A percentile compares a stretch with the other conserved stretches of the same genome.
Evolutionary conservation across 2,888 invertebrate species (phyloP).

Genomic region (Trichogramma dendrolimi): DNA sequence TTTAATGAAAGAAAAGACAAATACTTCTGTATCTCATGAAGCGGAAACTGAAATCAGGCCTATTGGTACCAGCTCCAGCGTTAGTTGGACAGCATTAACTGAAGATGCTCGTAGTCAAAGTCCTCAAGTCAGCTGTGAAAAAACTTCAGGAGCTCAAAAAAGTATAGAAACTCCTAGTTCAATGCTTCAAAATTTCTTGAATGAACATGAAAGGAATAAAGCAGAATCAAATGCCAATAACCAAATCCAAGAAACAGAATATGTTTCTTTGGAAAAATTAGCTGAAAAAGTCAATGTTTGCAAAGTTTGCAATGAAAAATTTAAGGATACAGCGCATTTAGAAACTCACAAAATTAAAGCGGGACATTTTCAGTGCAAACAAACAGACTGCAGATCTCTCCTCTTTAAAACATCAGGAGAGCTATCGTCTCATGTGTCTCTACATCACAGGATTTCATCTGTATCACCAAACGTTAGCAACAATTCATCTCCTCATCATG

Average conservation of each 20-base stretch:
- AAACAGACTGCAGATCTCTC: slow-evolving; percentile 46
- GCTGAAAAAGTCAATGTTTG: slow-evolving; percentile 60
- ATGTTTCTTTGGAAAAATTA: slow-evolving; percentile 62
- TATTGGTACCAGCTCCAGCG: slow-evolving; percentile 9
- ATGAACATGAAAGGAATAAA: slow-evolving; percentile 43
- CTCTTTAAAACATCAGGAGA: slow-evolving; percentile 44
- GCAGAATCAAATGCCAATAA: slow-evolving; percentile 37
- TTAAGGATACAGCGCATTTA: slow-evolving; percentile 56
- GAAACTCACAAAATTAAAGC: slow-evolving; percentile 58
- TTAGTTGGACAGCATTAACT: slow-evolving; percentile 40
- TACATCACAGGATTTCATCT: slow-evolving; percentile 41
- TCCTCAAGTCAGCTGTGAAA: slow-evolving; percentile 8
- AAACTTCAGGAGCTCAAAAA: slow-evolving; percentile 28
- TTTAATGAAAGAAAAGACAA: slow-evolving; percentile 25
- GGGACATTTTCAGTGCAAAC: slow-evolving; percentile 57
- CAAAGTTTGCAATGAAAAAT: slow-evolving; percentile 61
- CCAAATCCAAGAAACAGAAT: slow-evolving; percentile 55
- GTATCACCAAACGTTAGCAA: slow-evolving; percentile 37
- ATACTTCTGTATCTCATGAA: neutral
- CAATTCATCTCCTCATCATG: slow-evolving; percentile 29
- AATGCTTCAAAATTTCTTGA: slow-evolving; percentile 45
- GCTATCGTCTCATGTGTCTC: slow-evolving; percentile 45
- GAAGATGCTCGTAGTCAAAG: slow-evolving; percentile 12
- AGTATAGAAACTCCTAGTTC: slow-evolving; percentile 39
- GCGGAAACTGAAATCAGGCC: slow-evolving; percentile 29